Evolutionary conservation across 92 coral and sea anemone genomes (phyloP), one percentile per base, ranked within the genome.

Genomic region (Anthopleura xanthogrammica): DNA sequence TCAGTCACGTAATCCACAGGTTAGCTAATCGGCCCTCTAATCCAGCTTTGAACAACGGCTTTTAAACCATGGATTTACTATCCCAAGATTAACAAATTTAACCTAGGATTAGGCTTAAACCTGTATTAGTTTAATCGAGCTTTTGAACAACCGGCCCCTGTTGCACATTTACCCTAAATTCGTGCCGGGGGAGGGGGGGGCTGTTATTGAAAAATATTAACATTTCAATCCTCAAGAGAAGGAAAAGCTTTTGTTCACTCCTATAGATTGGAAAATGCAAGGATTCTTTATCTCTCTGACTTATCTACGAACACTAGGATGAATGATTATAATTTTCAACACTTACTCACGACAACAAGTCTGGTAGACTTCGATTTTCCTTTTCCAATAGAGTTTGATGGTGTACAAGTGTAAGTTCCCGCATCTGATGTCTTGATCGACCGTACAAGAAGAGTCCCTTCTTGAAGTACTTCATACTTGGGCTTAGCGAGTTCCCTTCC

Each of bases 401-500:
- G 99, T 24, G 95, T 94, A 75, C 99, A 96, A 46, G 85, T 77
- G 80, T 92, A 96, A 58, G 84, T 85, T 16, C 99, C 99, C 6
- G 90, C 95, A 68, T 94, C 95, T 7, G 97, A 89, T 54, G 89
- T 87, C 64, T 90, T 93, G 16, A 94, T 90, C 41, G 86, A 87
- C n/a, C 87, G 94, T 57, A 96, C 87, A 77, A 88, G 88, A 43
- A 96, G 87, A 20, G 96, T 86, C 8, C 99, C 99, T 73, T 89
- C 90, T 79, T 95, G 90, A 2, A 96, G 91, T 78, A 94, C 90
- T 19, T 70, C 85, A 60, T 89, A 92, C 77, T 92, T 89, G 17
- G 93, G 87, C 19, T 73, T 76, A 3, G 83, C 78, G 20, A 92
- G 88, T 48, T 80, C 83, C 43, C 72, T 60, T 7, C 95, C 90